A percentile compares a stretch with the other conserved stretches of the same genome.
These are phyloP conservation scores for human (Homo sapiens) DNA, from an alignment of 2,113 vertebrate species.

Conservation along the genomic window DNA sequence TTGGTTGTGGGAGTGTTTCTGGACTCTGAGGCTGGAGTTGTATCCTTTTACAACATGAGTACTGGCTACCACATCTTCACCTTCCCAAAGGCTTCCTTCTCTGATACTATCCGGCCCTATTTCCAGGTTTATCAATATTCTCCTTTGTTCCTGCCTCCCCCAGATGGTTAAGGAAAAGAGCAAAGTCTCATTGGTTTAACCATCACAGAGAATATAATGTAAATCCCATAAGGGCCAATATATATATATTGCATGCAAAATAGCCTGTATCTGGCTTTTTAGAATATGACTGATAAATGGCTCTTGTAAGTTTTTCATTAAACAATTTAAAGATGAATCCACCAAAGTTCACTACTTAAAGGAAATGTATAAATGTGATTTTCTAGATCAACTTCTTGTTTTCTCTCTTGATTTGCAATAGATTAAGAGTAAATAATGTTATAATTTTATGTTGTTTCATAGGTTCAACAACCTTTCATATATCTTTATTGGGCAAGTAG, in stretches of 20 bases:
- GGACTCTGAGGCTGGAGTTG: conserved; percentile 9
- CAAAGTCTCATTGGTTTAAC: not conserved
- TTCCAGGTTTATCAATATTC: conserved; percentile 48
- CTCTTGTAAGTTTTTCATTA: not conserved
- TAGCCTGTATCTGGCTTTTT: not conserved
- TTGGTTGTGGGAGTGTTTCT: conserved; percentile 46
- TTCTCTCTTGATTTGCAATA: not conserved
- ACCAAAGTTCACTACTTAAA: not conserved
- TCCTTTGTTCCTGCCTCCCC: conserved; percentile 35
- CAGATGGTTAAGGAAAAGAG: not conserved
- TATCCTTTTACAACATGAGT: conserved; percentile 47
- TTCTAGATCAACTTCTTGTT: not conserved
- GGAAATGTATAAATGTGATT: conserved; percentile 8
- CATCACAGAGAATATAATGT: not conserved
- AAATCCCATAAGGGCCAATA: not conserved
- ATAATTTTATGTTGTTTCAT: not conserved
- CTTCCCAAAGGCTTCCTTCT: conserved; percentile 44
- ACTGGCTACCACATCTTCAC: conserved; percentile 59
- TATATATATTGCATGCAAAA: not conserved
- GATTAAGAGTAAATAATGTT: not conserved
- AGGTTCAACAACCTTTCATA: not conserved
- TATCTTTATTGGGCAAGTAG: not conserved
- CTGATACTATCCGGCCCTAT: not conserved
- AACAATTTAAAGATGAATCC: conserved; percentile 7
- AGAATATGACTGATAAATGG: not conserved